Base-by-base conservation (phyloP, 2,888 invertebrate species). In the Ceramica pisi region DNA sequence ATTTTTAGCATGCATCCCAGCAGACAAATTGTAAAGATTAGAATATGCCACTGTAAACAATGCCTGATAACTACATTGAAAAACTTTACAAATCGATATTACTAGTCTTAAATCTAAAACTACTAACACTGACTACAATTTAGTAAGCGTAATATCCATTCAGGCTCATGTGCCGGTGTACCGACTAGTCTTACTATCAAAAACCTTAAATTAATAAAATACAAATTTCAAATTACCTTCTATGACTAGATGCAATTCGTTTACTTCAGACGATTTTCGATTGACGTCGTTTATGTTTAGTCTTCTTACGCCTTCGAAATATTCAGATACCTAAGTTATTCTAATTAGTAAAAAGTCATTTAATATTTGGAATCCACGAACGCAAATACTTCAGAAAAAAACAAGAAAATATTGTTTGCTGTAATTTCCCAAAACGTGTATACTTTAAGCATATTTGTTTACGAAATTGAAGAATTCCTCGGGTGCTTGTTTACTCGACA, bases 111-210 rank as follows among this genome's bases (percentile, higher is more conserved):
- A 63, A 6, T 21, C 53, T 77, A 83, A 57, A 19, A 44, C 75
- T 78, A 74, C 80, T 83, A 83, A 88, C 84, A 89, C 83, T 80
- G 82, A 81, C 89, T 90, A 90, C 86, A 78, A 87, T 88, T 90
- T 94, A 94, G 88, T 94, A 94, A 94, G 94, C 94, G 94, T 94
- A 94, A 90, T 92, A 89, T 91, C 92, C 91, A 87, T 90, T 93
- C 91, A 93, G 93, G 93, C 92, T 90, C 75, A 87, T 81, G 67
- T 82, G 80, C 81, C 87, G 88, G 84, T 62, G 65, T 71, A 71
- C 85, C 88, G 81, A 84, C 86, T 81, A 87, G 75, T 88, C 83
- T 90, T 89, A 76, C 16, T 78, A 80, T 78, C n/a, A 72, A 75
- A 79, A 80, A 74, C 38, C 70, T 69, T 82, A 77, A 9, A 73